Percentiles rank a stretch among this genome's conserved stretches.
Conservation (phyloP, 2,113 vertebrate genomes). For the Phylloscopus whistleri region DNA sequence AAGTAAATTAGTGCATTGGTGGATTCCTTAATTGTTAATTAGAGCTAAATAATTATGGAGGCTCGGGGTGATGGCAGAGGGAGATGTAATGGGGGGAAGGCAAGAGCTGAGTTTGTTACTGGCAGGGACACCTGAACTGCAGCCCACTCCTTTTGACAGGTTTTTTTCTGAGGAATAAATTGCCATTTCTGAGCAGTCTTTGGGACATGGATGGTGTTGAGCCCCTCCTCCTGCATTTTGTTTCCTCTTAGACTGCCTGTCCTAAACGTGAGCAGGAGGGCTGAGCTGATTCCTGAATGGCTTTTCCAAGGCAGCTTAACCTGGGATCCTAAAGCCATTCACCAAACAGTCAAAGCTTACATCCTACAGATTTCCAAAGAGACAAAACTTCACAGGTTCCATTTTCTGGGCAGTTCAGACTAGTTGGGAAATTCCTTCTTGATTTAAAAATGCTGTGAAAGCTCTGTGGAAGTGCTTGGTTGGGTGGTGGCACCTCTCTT, state of each 20-base stretch:
- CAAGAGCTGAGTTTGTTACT: background rate
- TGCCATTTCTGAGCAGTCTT: background rate
- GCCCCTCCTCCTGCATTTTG: background rate
- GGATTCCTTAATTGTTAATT: background rate
- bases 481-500: background rate
- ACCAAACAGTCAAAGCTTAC: background rate
- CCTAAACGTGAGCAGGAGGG: accelerated
- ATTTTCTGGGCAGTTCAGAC: background rate
- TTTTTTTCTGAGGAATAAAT: background rate
- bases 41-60: background rate
- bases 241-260: background rate
- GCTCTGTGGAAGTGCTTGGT: accelerated
- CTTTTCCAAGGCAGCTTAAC: background rate
- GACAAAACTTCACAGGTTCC: background rate
- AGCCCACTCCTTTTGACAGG: background rate
- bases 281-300: background rate
- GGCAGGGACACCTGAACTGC: background rate
- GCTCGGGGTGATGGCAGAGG: background rate
- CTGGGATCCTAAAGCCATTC: background rate
- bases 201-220: background rate
- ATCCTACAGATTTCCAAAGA: background rate
- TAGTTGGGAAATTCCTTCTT: background rate
- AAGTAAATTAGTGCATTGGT: background rate
- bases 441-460: background rate
- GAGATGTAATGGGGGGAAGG: background rate